Evolutionary conservation across 2,888 invertebrate genomes (phyloP).

Genomic region (Noctua janthina): DNA sequence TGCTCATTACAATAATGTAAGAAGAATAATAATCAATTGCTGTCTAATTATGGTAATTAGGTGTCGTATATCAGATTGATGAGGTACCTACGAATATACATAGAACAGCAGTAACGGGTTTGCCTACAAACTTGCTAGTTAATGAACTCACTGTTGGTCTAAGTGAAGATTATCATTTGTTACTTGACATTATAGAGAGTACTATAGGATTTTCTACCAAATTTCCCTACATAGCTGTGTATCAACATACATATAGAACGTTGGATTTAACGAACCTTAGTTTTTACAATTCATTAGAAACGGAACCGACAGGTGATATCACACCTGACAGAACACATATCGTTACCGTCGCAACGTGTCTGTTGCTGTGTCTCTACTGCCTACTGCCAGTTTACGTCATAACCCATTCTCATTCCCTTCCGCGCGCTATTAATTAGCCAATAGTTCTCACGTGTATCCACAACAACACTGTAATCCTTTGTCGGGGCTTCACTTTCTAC

Average conservation of each 20-base stretch:
- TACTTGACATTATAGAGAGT: not conserved
- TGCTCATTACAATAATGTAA: conserved; percentile 13
- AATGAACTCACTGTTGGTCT: conserved; percentile 12
- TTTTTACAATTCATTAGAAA: conserved; percentile 59
- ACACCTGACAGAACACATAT: conserved; percentile 62
- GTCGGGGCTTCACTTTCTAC: conserved; percentile 77
- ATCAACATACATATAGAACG: not conserved
- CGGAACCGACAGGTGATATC: conserved; percentile 58
- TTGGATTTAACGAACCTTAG: conserved; percentile 37
- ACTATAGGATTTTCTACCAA: not conserved
- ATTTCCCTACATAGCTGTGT: not conserved
- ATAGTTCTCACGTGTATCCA: conserved; percentile 74
- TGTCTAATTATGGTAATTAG: conserved; percentile 42
- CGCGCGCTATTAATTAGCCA: conserved; percentile 68
- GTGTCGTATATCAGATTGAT: conserved; percentile 32
- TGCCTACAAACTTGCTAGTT: conserved; percentile 4
- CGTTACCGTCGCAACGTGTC: conserved; percentile 32
- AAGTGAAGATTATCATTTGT: not conserved
- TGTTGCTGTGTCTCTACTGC: conserved; percentile 20
- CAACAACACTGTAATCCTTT: conserved; percentile 82
- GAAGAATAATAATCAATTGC: conserved; percentile 28
- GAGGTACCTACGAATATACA: conserved; percentile 2
- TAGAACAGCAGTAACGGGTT: conserved; percentile 14
- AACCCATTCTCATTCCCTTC: conserved; percentile 65
- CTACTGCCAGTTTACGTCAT: conserved; percentile 58